Evolutionary conservation across 2,797 vertebrate genomes (phyloP).

Genomic region (Pangasius djambal): DNA sequence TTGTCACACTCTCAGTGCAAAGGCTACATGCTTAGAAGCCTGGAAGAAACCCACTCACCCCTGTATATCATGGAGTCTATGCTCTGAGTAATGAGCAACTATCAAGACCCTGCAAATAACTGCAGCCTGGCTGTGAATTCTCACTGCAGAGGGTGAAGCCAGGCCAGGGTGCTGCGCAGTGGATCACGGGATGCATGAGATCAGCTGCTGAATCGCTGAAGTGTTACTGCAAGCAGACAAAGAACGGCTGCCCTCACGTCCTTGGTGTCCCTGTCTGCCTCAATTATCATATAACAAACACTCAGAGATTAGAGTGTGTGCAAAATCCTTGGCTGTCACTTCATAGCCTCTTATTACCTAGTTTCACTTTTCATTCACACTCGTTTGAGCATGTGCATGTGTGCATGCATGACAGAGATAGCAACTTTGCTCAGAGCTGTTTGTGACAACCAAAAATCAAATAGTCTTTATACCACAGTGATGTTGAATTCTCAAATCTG

Average conservation of each 20-base stretch:
- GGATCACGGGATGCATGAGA: slow-evolving; percentile 14
- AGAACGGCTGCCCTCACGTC: background rate
- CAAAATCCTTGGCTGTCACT: background rate
- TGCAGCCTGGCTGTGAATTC: slow-evolving; percentile 48
- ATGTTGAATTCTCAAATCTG: background rate
- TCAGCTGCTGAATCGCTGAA: slow-evolving; percentile 38
- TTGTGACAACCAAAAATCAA: background rate
- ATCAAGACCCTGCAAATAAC: slow-evolving; percentile 46
- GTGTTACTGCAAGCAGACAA: slow-evolving; percentile 22
- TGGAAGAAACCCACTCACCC: slow-evolving; percentile 21
- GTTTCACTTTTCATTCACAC: slow-evolving; percentile 7
- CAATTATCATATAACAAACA: slow-evolving; percentile 13
- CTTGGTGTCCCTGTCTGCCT: background rate
- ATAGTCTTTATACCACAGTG: background rate
- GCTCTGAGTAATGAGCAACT: slow-evolving; percentile 21
- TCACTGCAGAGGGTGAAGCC: slow-evolving; percentile 38
- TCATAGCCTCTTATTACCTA: background rate
- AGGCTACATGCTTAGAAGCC: background rate
- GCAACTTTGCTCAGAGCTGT: background rate
- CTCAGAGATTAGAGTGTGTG: background rate
- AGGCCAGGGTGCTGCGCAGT: slow-evolving; percentile 13
- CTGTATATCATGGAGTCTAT: background rate
- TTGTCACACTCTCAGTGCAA: background rate
- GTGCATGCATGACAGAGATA: background rate
- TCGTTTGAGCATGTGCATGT: background rate